Evolutionary conservation across 2,797 vertebrate genomes (phyloP).

Genomic region (Anas bahamensis): DNA sequence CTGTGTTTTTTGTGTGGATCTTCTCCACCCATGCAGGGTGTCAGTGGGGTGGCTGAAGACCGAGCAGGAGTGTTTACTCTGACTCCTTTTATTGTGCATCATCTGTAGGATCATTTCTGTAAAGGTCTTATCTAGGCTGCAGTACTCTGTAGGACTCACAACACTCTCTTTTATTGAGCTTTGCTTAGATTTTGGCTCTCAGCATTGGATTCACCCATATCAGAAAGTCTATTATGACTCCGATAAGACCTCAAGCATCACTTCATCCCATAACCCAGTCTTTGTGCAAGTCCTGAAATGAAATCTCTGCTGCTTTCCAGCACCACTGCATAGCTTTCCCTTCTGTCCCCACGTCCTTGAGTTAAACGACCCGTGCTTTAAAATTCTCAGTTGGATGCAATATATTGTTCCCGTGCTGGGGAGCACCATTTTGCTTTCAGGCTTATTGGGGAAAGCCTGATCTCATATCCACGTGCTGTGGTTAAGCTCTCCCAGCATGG

Average conservation of each 20-base stretch:
- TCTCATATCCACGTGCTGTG: background rate
- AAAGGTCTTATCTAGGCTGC: background rate
- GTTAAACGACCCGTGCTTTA: background rate
- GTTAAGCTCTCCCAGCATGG: background rate
- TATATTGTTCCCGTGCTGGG: background rate
- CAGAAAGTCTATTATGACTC: background rate
- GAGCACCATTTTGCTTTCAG: constrained; percentile 5
- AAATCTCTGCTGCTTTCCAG: constrained; percentile 4
- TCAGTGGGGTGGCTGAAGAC: background rate
- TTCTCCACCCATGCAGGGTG: background rate
- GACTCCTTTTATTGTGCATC: constrained; percentile 4
- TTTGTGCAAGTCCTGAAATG: background rate
- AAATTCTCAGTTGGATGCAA: background rate
- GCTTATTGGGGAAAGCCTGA: background rate
- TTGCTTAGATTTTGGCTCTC: background rate
- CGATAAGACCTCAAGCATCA: background rate
- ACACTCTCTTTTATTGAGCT: background rate
- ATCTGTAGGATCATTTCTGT: background rate
- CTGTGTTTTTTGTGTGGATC: background rate
- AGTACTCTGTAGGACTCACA: background rate
- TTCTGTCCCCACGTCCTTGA: background rate
- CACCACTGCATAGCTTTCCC: background rate
- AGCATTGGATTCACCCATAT: background rate
- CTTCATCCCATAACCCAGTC: background rate
- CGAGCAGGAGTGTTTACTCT: background rate